Percentiles rank a stretch among this genome's conserved stretches.
Evolutionary conservation across 2,113 vertebrate species (phyloP).

Genomic region (Dasyprocta punctata): DNA sequence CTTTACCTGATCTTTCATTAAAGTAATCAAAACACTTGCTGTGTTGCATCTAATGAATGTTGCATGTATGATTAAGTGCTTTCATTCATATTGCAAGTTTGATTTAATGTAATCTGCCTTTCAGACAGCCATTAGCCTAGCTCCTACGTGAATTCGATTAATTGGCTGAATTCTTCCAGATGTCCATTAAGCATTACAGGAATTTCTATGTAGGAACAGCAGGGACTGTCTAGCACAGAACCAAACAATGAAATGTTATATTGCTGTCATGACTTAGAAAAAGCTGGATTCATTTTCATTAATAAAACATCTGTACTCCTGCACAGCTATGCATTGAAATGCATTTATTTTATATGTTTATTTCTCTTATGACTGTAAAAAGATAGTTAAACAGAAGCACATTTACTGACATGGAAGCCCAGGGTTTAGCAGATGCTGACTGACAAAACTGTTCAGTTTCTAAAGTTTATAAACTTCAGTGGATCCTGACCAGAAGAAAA

Average conservation of each 20-base stretch:
- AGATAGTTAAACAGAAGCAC: conserved; percentile 85
- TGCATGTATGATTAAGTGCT: conserved; percentile 93
- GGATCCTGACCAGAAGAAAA: conserved; percentile 77
- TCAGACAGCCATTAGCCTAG: conserved; percentile 91
- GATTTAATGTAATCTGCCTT: conserved; percentile 93
- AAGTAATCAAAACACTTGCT: conserved; percentile 92
- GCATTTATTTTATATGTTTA: conserved; percentile 91
- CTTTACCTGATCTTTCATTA: conserved; percentile 94
- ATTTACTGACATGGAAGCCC: conserved; percentile 69
- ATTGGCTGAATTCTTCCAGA: conserved; percentile 94
- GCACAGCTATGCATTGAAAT: conserved; percentile 89
- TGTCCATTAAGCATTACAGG: conserved; percentile 93
- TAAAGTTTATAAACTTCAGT: conserved; percentile 58
- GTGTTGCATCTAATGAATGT: conserved; percentile 91
- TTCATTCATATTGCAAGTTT: conserved; percentile 93
- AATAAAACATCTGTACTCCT: conserved; percentile 92
- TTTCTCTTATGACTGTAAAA: conserved; percentile 86
- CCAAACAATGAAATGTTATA: conserved; percentile 91
- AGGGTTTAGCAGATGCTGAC: conserved; percentile 41
- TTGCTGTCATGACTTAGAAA: conserved; percentile 91
- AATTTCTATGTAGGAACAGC: conserved; percentile 92
- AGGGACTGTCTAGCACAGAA: conserved; percentile 87
- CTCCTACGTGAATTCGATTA: conserved; percentile 91
- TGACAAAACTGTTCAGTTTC: conserved; percentile 54
- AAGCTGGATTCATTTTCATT: conserved; percentile 91